phyloP scores from a whole-genome alignment of 2,888 invertebrate species.

The Drosophila prostipennis region DNA sequence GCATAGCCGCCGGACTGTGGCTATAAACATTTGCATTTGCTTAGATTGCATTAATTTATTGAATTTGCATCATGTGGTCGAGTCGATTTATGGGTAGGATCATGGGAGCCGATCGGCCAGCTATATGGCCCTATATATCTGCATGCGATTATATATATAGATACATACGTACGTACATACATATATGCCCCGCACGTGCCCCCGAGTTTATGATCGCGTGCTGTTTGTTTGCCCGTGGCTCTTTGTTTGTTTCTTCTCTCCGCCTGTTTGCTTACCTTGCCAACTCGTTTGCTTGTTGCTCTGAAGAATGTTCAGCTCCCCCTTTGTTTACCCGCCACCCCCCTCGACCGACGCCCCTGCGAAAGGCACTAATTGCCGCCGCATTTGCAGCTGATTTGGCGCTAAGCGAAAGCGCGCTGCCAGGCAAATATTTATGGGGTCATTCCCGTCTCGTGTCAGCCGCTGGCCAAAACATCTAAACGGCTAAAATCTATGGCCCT shows the following conservation, averaged over 20 bases:
- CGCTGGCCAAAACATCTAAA: conserved; percentile 5
- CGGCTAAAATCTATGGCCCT: conserved; percentile 19
- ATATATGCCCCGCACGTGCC: conserved; percentile 54
- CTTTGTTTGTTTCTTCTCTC: conserved; percentile 7
- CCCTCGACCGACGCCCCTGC: conserved; percentile 7
- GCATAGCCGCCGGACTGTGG: not conserved
- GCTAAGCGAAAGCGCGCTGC: conserved; percentile 32
- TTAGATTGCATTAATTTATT: conserved; percentile 53
- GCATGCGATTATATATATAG: too few relatives aligned
- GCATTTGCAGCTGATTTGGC: conserved; percentile 39
- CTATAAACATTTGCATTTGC: conserved; percentile 26
- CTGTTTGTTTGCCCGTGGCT: conserved; percentile 47
- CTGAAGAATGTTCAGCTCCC: conserved; percentile 18
- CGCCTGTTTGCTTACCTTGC: conserved; percentile 16
- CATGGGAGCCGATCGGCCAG: conserved; percentile 2
- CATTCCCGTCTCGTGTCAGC: conserved; percentile 31
- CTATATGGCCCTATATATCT: conserved; percentile 3
- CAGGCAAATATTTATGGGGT: conserved; percentile 36
- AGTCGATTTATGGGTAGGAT: not conserved
- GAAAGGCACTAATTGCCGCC: conserved; percentile 55
- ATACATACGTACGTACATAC: not conserved
- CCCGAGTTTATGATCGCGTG: conserved; percentile 57
- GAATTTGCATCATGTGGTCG: conserved; percentile 32
- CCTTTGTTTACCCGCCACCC: not conserved
- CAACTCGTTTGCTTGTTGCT: conserved; percentile 27